Evolutionary conservation across 1,140 invertebrate genomes (phyloP).

Genomic region (Aphelenchoides fujianensis): DNA sequence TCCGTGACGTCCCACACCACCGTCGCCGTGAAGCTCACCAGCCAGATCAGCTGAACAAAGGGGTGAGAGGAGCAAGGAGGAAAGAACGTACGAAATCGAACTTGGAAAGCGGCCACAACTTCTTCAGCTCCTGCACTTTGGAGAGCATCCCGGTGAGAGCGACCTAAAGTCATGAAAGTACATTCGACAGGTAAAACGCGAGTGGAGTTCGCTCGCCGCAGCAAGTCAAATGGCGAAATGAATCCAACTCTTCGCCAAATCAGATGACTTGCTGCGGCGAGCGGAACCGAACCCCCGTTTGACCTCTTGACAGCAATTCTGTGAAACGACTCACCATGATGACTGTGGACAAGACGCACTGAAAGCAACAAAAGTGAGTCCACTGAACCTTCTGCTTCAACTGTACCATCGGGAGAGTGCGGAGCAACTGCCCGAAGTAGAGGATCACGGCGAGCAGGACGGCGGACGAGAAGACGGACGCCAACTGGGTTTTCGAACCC

Average conservation of each 20-base stretch:
- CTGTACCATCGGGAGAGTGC: constrained; percentile 56
- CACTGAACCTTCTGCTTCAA: neutral
- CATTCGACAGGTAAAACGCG: too few relatives aligned
- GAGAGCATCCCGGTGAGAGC: constrained; percentile 42
- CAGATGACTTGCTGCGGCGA: too few relatives aligned
- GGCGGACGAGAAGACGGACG: constrained; percentile 50
- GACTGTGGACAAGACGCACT: constrained; percentile 47
- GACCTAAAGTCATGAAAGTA: too few relatives aligned
- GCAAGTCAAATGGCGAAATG: too few relatives aligned
- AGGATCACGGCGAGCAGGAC: constrained; percentile 52
- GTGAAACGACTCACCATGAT: too few relatives aligned
- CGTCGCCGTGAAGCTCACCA: constrained; percentile 57
- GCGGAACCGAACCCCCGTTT: too few relatives aligned
- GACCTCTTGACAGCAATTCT: too few relatives aligned
- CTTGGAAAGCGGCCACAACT: constrained; percentile 60
- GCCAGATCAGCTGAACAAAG: constrained; percentile 51
- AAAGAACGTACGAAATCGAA: constrained; percentile 51
- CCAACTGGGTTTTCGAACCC: constrained; percentile 56
- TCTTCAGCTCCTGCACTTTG: constrained; percentile 48
- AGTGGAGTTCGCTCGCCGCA: too few relatives aligned
- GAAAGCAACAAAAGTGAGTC: constrained; percentile 18
- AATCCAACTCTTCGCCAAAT: too few relatives aligned
- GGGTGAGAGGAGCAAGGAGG: neutral
- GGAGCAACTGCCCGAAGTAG: constrained; percentile 47
- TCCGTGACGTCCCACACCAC: constrained; percentile 54